phyloP scores from a whole-genome alignment of 2,888 invertebrate genomes.

The Ophion ellenae region DNA sequence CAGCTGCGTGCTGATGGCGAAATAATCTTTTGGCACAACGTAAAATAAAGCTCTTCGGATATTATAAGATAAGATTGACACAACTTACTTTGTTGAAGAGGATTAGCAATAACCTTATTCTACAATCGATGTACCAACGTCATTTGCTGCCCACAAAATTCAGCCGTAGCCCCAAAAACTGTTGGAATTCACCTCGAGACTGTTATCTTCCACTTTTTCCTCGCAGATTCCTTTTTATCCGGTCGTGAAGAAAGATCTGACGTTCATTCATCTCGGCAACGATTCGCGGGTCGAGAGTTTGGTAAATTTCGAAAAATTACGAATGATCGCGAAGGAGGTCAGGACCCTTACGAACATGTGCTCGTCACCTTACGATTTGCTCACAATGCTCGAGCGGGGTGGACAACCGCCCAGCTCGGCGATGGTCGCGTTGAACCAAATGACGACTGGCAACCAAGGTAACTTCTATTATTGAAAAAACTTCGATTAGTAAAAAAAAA shows the following conservation, averaged over 20 bases:
- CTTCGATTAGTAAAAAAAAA: too few relatives aligned
- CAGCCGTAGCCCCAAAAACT: not conserved
- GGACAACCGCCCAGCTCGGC: slow-evolving; percentile 95
- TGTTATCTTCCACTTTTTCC: slow-evolving; percentile 30
- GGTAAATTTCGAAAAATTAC: slow-evolving; percentile 98
- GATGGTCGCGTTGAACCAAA: slow-evolving; percentile 94
- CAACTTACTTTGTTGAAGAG: too few relatives aligned
- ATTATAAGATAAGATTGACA: too few relatives aligned
- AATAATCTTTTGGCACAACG: too few relatives aligned
- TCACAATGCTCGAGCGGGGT: slow-evolving; percentile 93
- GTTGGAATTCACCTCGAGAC: not conserved
- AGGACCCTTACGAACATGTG: slow-evolving; percentile 96
- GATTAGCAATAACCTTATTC: too few relatives aligned
- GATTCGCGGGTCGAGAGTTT: slow-evolving; percentile 94
- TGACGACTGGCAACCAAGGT: slow-evolving; percentile 89
- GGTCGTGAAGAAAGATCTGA: slow-evolving; percentile 97
- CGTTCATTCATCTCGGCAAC: slow-evolving; percentile 99
- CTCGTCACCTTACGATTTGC: slow-evolving; percentile 95
- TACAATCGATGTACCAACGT: not conserved
- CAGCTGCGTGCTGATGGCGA: too few relatives aligned
- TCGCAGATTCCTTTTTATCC: slow-evolving; percentile 93
- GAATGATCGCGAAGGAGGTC: slow-evolving; percentile 99
- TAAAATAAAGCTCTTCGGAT: too few relatives aligned
- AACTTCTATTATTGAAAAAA: slow-evolving; percentile 4
- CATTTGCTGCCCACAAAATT: not conserved